Conservation (phyloP, 2,797 vertebrate species). For the Gallinago stenura region DNA sequence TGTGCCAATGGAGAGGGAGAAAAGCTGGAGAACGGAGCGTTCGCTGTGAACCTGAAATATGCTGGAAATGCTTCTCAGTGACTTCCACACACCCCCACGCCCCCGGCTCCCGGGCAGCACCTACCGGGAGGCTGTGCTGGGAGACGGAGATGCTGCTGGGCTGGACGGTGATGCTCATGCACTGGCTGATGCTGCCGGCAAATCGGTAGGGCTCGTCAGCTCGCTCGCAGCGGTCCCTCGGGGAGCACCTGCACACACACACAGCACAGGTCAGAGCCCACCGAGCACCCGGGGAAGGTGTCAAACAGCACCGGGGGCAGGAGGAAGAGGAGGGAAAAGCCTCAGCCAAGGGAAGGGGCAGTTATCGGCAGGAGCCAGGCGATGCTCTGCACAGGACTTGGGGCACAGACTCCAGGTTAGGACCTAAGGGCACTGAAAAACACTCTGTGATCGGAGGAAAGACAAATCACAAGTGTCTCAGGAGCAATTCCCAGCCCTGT, state of each 20-base stretch:
- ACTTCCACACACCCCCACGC: neutral
- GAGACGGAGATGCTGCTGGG: slow-evolving; percentile 97
- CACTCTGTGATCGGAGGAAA: neutral
- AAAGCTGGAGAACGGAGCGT: neutral
- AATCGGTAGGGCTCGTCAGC: slow-evolving; percentile 92
- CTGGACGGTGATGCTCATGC: slow-evolving; percentile 89
- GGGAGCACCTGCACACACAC: slow-evolving; percentile 86
- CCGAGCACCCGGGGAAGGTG: fast-evolving
- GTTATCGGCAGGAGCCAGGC: fast-evolving
- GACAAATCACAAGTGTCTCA: fast-evolving
- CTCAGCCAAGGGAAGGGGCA: neutral
- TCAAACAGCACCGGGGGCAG: neutral
- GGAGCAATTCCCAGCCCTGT: neutral
- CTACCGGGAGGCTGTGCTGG: slow-evolving; percentile 90
- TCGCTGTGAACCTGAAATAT: fast-evolving
- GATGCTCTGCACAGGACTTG: fast-evolving
- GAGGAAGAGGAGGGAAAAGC: neutral
- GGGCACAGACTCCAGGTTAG: neutral
- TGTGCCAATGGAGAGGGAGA: neutral
- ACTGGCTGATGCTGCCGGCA: slow-evolving; percentile 89
- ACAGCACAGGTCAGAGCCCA: neutral
- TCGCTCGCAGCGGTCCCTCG: slow-evolving; percentile 90
- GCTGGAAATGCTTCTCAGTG: neutral
- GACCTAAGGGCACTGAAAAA: neutral
- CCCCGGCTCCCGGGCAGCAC: neutral